Evolutionary conservation across 2,888 invertebrate genomes (phyloP), one percentile per base, ranked within the genome.

Genomic region (Dione juno): DNA sequence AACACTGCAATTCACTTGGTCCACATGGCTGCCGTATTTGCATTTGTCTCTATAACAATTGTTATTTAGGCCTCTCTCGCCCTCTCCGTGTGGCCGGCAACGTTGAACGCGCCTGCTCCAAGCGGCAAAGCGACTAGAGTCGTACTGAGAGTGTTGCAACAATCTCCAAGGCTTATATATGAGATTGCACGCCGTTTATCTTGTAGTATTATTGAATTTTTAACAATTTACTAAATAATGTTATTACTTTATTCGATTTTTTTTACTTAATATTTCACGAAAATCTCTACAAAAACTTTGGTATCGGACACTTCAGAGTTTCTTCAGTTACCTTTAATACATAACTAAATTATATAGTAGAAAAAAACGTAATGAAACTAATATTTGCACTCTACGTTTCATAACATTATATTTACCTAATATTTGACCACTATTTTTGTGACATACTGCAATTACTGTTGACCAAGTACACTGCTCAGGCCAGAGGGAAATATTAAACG

Each of bases 121-220:
- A 92, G 85, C 93, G 93, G 93, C 93, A 93, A 93, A 93, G 93
- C 93, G 93, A 93, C 93, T 93, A 93, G 93, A 93, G 93, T 89
- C 92, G 89, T 88, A 93, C 93, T 93, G 93, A 93, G 88, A 83
- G 88, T 92, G 89, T 92, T 91, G 90, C 89, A 92, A 92, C 90
- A 83, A 83, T 82, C 85, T 79, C 88, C 88, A 89, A 90, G 88
- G 88, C 87, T 92, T 92, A 92, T 91, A 92, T 93, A 92, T 92
- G 85, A 91, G 85, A 82, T 87, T 90, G 88, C 84, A 89, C 61
- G 66, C 66, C 63, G 67, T 64, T 52, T 66, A 40, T 69, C 70
- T 53, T 63, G 41, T 50, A 41, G n/a, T 52, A 37, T 52, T 45
- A 63, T 68, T 50, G 50, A 19, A 61, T 35, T 35, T 53, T 53